These are phyloP conservation scores for Mastacembelus armatus DNA, from an alignment of 2,797 vertebrate genomes.

Conservation along the genomic window DNA sequence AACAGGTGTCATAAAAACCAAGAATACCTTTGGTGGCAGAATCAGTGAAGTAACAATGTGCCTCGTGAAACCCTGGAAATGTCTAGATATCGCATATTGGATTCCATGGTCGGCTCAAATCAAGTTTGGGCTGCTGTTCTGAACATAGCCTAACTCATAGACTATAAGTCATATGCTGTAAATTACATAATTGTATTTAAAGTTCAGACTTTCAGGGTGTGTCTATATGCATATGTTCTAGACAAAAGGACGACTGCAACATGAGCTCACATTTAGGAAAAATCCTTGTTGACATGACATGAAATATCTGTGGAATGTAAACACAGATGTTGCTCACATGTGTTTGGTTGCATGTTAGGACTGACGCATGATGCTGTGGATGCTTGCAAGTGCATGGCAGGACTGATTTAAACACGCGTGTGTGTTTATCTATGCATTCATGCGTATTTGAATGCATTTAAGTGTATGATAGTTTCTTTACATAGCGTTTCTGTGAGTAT, in stretches of 20 bases:
- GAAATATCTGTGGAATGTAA: slow-evolving; percentile 60
- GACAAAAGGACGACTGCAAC: slow-evolving; percentile 30
- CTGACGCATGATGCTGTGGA: slow-evolving; percentile 25
- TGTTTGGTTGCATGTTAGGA: slow-evolving; percentile 13
- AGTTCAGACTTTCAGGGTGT: slow-evolving; percentile 4
- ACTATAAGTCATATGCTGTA: slow-evolving; percentile 1
- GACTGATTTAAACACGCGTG: slow-evolving; percentile 9
- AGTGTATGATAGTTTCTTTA: background rate
- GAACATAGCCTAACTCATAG: slow-evolving; percentile 10
- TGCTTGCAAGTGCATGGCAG: slow-evolving; percentile 3
- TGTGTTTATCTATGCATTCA: background rate
- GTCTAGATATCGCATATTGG: slow-evolving; percentile 21
- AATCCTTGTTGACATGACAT: slow-evolving; percentile 28
- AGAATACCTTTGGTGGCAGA: too few relatives aligned
- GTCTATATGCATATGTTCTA: background rate
- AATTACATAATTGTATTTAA: slow-evolving; percentile 29
- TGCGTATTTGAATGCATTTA: background rate
- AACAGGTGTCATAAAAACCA: background rate
- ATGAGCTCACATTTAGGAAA: slow-evolving; percentile 17
- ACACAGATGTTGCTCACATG: slow-evolving; percentile 54
- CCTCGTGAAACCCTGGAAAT: background rate
- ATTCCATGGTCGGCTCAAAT: slow-evolving; percentile 42
- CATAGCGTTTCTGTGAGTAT: background rate
- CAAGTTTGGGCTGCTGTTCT: slow-evolving; percentile 15
- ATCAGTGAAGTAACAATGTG: too few relatives aligned